A percentile compares a stretch with the other conserved stretches of the same genome.
Evolutionary conservation across 2,888 invertebrate genomes (phyloP).

Genomic region (Cepaea hortensis): DNA sequence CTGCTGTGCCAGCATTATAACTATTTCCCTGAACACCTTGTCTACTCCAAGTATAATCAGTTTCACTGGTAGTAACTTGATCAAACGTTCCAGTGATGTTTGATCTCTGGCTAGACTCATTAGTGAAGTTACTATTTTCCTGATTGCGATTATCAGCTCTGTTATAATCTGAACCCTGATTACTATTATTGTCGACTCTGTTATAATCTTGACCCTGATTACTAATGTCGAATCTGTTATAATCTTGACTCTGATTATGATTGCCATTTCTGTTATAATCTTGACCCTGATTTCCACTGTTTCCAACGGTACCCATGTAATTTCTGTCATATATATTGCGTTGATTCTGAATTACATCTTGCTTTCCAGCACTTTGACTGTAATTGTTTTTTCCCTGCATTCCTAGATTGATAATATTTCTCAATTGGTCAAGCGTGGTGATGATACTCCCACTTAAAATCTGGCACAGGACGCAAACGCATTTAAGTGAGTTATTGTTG

Average conservation of each 20-base stretch:
- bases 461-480: not conserved
- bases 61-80: too few relatives aligned
- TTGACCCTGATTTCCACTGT: not conserved
- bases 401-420: not conserved
- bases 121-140: too few relatives aligned
- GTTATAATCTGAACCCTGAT: too few relatives aligned
- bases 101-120: too few relatives aligned
- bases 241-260: not conserved
- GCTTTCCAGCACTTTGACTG: not conserved
- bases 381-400: not conserved
- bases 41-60: not conserved
- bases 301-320: not conserved
- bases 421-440: not conserved
- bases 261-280: not conserved
- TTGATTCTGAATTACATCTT: not conserved
- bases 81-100: too few relatives aligned
- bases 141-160: too few relatives aligned
- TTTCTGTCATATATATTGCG: not conserved
- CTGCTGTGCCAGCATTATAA: not conserved
- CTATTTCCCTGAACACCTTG: not conserved
- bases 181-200: not conserved
- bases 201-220: not conserved
- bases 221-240: not conserved
- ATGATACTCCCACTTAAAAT: not conserved
- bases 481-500: not conserved